Evolutionary conservation across 2,113 vertebrate genomes (phyloP).

Genomic region (Zootoca vivipara): DNA sequence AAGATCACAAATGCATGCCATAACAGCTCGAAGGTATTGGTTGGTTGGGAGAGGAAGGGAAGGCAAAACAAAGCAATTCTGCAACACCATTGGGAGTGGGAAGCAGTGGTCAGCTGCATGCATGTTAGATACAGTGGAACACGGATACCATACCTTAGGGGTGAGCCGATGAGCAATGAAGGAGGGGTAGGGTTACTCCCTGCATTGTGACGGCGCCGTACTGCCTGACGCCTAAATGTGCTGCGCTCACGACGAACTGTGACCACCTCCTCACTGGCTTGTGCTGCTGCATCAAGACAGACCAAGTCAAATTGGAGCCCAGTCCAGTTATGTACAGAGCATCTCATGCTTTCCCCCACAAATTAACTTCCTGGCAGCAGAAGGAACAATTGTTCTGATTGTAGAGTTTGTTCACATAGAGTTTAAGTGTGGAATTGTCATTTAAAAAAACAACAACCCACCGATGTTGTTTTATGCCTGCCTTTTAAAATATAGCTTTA

Average conservation of each 20-base stretch:
- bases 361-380: conserved; percentile 50
- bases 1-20: conserved; percentile 79
- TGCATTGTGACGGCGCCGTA: conserved; percentile 97
- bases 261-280: conserved; percentile 93
- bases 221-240: conserved; percentile 98
- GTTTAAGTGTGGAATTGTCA: neutral
- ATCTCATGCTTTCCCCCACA: conserved; percentile 71
- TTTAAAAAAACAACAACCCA: neutral
- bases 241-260: conserved; percentile 96
- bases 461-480: neutral
- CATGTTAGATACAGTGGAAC: conserved; percentile 78
- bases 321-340: conserved; percentile 71
- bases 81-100: conserved; percentile 54
- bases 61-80: conserved; percentile 60
- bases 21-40: conserved; percentile 65
- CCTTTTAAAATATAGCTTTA: neutral
- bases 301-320: conserved; percentile 81
- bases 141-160: conserved; percentile 92
- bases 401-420: conserved; percentile 9
- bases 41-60: conserved; percentile 42
- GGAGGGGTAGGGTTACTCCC: conserved; percentile 98
- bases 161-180: conserved; percentile 97
- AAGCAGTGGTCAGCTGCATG: conserved; percentile 70
- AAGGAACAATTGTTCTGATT: conserved; percentile 26
- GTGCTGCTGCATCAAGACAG: conserved; percentile 90